Evolutionary conservation across 2,113 vertebrate species (phyloP).

Genomic region (Herpetotheres cachinnans): DNA sequence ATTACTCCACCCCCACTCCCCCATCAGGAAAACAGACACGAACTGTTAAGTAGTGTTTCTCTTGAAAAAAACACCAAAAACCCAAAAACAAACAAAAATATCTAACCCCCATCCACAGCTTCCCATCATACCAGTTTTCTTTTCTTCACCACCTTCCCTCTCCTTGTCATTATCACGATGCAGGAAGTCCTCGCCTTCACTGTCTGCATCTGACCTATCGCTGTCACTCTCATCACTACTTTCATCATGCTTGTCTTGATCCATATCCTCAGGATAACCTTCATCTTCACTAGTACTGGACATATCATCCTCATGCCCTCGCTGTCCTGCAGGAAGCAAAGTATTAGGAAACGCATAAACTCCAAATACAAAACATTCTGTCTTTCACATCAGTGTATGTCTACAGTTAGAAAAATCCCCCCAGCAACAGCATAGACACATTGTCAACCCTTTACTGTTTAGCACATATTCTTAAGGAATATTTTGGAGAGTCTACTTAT

Average conservation of each 20-base stretch:
- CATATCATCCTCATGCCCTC: slow-evolving; percentile 75
- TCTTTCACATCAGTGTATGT: background rate
- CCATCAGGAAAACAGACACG: background rate
- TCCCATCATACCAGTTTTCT: slow-evolving; percentile 65
- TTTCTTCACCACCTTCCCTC: slow-evolving; percentile 73
- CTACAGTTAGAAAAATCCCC: background rate
- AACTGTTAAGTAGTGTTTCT: background rate
- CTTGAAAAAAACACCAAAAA: background rate
- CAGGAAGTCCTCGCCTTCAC: slow-evolving; percentile 87
- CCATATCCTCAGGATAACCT: slow-evolving; percentile 81
- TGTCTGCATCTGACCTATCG: slow-evolving; percentile 83
- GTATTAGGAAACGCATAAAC: background rate
- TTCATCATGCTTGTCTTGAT: slow-evolving; percentile 83
- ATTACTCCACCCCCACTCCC: background rate
- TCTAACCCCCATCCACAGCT: background rate
- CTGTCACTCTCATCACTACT: slow-evolving; percentile 88
- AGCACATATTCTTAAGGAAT: background rate
- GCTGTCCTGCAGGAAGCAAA: slow-evolving; percentile 61
- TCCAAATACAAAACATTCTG: background rate
- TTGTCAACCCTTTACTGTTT: background rate
- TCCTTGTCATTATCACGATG: slow-evolving; percentile 80
- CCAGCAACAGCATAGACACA: background rate
- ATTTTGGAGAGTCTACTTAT: background rate
- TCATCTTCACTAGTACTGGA: slow-evolving; percentile 83
- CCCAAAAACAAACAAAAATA: background rate